Percentiles rank a stretch among this genome's conserved stretches.
phyloP scores from a whole-genome alignment of 2,113 vertebrate genomes.

The Vanacampus margaritifer region DNA sequence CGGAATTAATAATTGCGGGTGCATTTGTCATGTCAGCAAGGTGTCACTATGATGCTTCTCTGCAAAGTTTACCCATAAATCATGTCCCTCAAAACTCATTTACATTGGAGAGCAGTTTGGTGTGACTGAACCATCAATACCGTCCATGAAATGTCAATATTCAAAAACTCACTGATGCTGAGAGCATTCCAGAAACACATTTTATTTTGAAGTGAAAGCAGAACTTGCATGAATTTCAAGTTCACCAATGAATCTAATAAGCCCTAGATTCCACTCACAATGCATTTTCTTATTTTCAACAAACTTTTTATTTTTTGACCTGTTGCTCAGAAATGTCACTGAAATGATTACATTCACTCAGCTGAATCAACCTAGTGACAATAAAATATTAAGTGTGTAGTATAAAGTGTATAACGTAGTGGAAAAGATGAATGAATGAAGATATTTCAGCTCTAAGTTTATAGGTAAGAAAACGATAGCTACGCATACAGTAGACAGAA shows the following conservation, averaged over 20 bases:
- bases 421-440: too few species aligned
- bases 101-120: conserved; percentile 38
- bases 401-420: too few species aligned
- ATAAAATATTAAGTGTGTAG: too few species aligned
- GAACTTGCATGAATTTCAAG: conserved; percentile 28
- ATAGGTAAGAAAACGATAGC: too few species aligned
- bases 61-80: conserved; percentile 50
- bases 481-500: too few species aligned
- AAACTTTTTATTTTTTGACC: not conserved
- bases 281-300: not conserved
- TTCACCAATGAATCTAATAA: conserved; percentile 1
- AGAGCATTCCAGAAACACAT: conserved; percentile 2
- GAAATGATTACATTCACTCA: not conserved
- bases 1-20: conserved; percentile 18
- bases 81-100: conserved; percentile 57
- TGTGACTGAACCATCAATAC: conserved; percentile 48
- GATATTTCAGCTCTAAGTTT: too few species aligned
- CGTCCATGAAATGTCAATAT: conserved; percentile 26
- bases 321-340: not conserved
- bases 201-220: conserved; percentile 32
- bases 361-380: too few species aligned
- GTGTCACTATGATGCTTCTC: conserved; percentile 34
- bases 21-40: conserved; percentile 38
- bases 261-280: not conserved
- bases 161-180: conserved; percentile 14